Evolutionary conservation across 2,113 vertebrate species (phyloP).

Genomic region (Vidua chalybeata): DNA sequence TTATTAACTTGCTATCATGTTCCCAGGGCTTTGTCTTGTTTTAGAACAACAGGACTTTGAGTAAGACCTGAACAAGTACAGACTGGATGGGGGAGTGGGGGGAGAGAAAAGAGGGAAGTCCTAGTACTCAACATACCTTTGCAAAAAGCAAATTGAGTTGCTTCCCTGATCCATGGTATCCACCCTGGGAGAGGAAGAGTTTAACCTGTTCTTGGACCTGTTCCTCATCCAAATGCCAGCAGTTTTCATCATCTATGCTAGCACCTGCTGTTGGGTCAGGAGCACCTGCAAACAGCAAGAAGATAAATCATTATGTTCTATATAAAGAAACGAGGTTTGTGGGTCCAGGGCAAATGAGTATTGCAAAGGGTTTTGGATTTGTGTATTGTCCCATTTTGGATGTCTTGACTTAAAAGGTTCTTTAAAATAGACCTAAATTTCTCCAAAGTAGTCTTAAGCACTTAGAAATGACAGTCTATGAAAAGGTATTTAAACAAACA

Average conservation of each 20-base stretch:
- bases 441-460: background rate
- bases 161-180: conserved; percentile 95
- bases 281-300: conserved; percentile 83
- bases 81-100: background rate
- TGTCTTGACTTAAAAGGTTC: background rate
- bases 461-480: background rate
- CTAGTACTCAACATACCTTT: conserved; percentile 79
- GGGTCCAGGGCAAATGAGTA: background rate
- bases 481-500: background rate
- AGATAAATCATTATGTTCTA: background rate
- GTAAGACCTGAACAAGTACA: background rate
- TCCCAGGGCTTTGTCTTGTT: background rate
- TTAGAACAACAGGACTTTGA: background rate
- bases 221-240: conserved; percentile 97
- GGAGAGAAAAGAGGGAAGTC: background rate
- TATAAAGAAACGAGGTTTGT: background rate
- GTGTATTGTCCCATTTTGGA: background rate
- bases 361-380: background rate
- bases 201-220: conserved; percentile 98
- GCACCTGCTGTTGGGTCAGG: conserved; percentile 96
- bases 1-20: background rate
- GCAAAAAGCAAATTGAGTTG: conserved; percentile 97
- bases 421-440: background rate
- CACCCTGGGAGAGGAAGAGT: conserved; percentile 94
- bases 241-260: conserved; percentile 96